These are phyloP conservation scores for Tautogolabrus adspersus DNA, from an alignment of 2,113 vertebrate genomes.

Conservation along the genomic window DNA sequence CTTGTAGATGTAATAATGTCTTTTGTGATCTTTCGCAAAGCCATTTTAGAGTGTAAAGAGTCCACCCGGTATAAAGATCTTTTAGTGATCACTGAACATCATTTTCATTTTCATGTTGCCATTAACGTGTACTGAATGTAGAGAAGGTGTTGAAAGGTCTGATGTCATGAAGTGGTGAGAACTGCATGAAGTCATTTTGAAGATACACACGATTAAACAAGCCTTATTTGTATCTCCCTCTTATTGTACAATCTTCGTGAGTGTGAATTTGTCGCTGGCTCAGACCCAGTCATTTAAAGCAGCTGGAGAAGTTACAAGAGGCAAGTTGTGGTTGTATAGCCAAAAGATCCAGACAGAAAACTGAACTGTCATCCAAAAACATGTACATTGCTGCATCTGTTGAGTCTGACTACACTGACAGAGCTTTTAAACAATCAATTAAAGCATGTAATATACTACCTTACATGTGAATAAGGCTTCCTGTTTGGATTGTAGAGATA, in stretches of 20 bases:
- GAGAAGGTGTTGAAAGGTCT: not conserved
- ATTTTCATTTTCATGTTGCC: not conserved
- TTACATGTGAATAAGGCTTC: not conserved
- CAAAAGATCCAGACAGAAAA: not conserved
- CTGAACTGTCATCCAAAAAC: not conserved
- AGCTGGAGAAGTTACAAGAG: not conserved
- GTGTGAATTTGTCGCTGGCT: not conserved
- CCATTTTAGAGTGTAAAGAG: not conserved
- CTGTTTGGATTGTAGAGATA: not conserved
- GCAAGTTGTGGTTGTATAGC: not conserved
- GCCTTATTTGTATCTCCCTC: not conserved
- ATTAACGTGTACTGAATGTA: too few species aligned
- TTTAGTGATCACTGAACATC: not conserved
- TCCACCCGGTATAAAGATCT: too few species aligned
- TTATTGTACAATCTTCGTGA: not conserved
- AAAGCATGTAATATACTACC: not conserved
- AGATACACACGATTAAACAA: not conserved
- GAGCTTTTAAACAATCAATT: not conserved
- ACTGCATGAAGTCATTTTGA: not conserved
- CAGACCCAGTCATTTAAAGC: not conserved
- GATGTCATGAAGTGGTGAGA: too few species aligned
- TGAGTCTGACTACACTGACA: not conserved
- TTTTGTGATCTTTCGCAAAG: not conserved
- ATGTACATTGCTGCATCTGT: not conserved
- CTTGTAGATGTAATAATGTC: not conserved